Evolutionary conservation across 2,797 vertebrate species (phyloP).

Genomic region (Muscicapa comitata): DNA sequence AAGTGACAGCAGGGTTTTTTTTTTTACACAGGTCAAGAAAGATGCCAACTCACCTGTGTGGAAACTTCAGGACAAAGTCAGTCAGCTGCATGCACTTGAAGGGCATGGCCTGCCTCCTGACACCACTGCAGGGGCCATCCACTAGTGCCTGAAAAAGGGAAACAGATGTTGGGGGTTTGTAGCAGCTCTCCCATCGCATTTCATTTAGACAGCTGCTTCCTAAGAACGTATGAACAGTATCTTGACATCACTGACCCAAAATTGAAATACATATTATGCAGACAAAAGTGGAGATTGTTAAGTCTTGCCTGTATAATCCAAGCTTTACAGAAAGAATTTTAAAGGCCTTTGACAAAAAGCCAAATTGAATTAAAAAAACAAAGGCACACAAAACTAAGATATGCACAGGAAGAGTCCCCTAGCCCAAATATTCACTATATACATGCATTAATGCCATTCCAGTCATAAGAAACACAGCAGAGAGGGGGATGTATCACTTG

Average conservation of each 20-base stretch:
- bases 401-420: not conserved
- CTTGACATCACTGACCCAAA: not conserved
- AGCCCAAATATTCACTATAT: not conserved
- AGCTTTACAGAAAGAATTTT: not conserved
- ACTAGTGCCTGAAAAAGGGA: constrained; percentile 83
- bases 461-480: accelerated
- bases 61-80: constrained; percentile 94
- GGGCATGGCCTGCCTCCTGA: constrained; percentile 92
- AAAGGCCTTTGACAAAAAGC: not conserved
- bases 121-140: constrained; percentile 91
- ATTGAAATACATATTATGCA: accelerated
- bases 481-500: accelerated
- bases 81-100: constrained; percentile 99
- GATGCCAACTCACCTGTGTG: constrained; percentile 83
- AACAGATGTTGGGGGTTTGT: accelerated
- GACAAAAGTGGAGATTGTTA: accelerated
- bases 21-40: not conserved
- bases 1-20: not conserved
- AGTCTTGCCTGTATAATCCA: not conserved
- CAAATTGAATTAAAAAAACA: not conserved
- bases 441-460: not conserved
- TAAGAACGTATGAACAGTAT: accelerated
- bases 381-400: accelerated
- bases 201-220: not conserved
- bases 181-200: not conserved